Evolutionary conservation across 2,888 invertebrate genomes (phyloP).

Genomic region (Branchinecta sandiegonensis): DNA sequence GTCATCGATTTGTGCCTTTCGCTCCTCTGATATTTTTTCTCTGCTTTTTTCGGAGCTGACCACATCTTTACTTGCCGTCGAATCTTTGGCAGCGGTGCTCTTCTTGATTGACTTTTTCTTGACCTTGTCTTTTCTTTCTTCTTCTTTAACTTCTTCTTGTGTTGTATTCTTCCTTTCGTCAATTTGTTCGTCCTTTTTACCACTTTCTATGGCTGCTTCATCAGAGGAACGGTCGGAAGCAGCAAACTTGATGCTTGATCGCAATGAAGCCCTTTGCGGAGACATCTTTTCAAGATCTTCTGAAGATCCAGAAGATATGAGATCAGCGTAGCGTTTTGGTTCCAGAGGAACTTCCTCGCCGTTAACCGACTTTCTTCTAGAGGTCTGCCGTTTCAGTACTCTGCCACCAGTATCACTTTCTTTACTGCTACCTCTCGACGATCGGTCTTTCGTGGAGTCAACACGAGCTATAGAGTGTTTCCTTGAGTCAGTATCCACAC

Average conservation of each 20-base stretch:
- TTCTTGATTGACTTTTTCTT: neutral
- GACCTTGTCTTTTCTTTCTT: slow-evolving; percentile 30
- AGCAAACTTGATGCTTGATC: slow-evolving; percentile 9
- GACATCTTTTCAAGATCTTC: slow-evolving; percentile 13
- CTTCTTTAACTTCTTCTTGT: slow-evolving; percentile 30
- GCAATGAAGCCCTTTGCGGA: slow-evolving; percentile 1
- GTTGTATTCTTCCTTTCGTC: slow-evolving; percentile 26
- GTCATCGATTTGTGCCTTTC: neutral
- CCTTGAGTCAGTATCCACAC: slow-evolving; percentile 12
- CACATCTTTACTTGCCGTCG: slow-evolving; percentile 3
- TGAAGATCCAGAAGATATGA: slow-evolving; percentile 12
- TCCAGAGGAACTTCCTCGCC: slow-evolving; percentile 13
- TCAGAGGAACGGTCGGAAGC: slow-evolving; percentile 24
- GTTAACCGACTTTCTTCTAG: slow-evolving; percentile 16
- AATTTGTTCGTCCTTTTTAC: slow-evolving; percentile 21
- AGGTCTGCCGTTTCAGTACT: slow-evolving; percentile 1
- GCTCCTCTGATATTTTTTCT: neutral
- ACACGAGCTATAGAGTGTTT: slow-evolving; percentile 20
- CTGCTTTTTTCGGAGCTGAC: neutral
- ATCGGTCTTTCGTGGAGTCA: slow-evolving; percentile 1
- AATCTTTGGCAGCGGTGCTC: neutral
- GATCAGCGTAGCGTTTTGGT: slow-evolving; percentile 11
- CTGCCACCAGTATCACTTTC: slow-evolving; percentile 13
- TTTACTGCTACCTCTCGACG: slow-evolving; percentile 15
- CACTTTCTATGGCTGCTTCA: slow-evolving; percentile 24